phyloP scores from a whole-genome alignment of 2,888 invertebrate species.

The Epirrhoe alternata region DNA sequence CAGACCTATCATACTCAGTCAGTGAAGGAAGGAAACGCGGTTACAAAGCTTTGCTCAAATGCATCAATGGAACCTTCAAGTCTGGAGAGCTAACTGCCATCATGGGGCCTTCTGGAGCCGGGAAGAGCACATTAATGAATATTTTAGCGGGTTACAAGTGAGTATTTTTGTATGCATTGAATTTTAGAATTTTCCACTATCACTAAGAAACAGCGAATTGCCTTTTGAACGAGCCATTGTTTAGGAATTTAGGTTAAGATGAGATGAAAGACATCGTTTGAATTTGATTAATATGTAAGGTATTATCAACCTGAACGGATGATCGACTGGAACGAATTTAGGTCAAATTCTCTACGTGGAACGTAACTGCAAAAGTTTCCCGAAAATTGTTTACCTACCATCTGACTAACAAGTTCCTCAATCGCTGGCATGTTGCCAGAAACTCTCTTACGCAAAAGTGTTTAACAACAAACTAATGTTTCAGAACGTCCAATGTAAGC shows the following conservation, averaged over 20 bases:
- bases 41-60: constrained; percentile 94
- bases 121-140: constrained; percentile 94
- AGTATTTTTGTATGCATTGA: constrained; percentile 58
- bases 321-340: constrained; percentile 3
- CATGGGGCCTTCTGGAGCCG: constrained; percentile 95
- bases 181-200: constrained; percentile 16
- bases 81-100: constrained; percentile 97
- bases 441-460: constrained; percentile 19
- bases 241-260: not conserved
- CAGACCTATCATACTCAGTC: constrained; percentile 94
- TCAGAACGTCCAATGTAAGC: constrained; percentile 92
- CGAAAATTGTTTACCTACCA: constrained; percentile 19
- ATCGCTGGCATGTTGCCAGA: constrained; percentile 26
- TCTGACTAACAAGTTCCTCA: constrained; percentile 18
- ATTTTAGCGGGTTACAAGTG: constrained; percentile 95
- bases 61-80: constrained; percentile 94
- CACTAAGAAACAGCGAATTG: constrained; percentile 7
- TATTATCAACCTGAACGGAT: not conserved
- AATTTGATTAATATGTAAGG: not conserved
- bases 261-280: too few species aligned
- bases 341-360: constrained; percentile 5
- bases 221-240: not conserved
- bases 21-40: constrained; percentile 92
- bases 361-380: constrained; percentile 3
- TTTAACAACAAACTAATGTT: constrained; percentile 45